phyloP scores from a whole-genome alignment of 2,797 vertebrate species.

The Macroramphosus scolopax region DNA sequence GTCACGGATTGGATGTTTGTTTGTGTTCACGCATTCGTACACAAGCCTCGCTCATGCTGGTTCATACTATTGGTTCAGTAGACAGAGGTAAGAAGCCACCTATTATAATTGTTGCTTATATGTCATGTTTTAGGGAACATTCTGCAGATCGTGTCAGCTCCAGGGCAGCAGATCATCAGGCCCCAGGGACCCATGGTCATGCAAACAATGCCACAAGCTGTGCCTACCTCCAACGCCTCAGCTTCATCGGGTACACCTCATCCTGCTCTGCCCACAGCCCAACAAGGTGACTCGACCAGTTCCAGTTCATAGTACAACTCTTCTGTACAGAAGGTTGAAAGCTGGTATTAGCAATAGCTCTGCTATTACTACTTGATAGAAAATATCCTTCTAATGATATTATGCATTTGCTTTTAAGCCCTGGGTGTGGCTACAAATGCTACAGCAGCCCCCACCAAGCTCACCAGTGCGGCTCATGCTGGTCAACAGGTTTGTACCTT shows the following conservation, averaged over 20 bases:
- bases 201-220: slow-evolving; percentile 86
- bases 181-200: slow-evolving; percentile 90
- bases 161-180: slow-evolving; percentile 90
- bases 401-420: slow-evolving; percentile 39
- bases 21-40: too few species aligned
- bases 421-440: slow-evolving; percentile 57
- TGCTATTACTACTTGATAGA: not conserved
- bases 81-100: too few species aligned
- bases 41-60: too few species aligned
- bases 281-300: slow-evolving; percentile 77
- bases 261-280: slow-evolving; percentile 71
- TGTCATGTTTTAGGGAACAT: slow-evolving; percentile 85
- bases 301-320: not conserved
- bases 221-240: slow-evolving; percentile 81
- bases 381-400: not conserved
- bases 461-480: slow-evolving; percentile 31
- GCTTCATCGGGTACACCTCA: slow-evolving; percentile 77
- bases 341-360: too few species aligned
- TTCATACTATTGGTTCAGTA: not conserved
- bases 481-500: slow-evolving; percentile 63
- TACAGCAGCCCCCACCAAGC: slow-evolving; percentile 57
- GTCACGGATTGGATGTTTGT: too few species aligned
- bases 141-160: slow-evolving; percentile 95
- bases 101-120: slow-evolving; percentile 9
- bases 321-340: not conserved